Evolutionary conservation across 1,140 invertebrate species (phyloP).

Genomic region (Drosophila mojavensis): DNA sequence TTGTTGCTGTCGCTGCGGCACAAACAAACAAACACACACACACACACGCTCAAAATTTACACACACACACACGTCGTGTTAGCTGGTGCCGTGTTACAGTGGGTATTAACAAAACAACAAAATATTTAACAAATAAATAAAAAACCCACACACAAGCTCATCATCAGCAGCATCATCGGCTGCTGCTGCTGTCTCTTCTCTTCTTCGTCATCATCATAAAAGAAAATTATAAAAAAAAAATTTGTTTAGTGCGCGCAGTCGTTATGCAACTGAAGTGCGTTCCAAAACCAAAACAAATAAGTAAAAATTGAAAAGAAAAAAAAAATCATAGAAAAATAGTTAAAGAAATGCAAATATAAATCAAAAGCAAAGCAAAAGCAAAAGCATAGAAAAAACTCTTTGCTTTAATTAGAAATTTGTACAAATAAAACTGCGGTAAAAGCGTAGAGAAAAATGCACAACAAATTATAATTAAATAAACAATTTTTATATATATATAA

Average conservation of each 20-base stretch:
- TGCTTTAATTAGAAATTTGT: conserved; percentile 19
- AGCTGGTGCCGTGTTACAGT: conserved; percentile 48
- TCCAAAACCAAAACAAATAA: conserved; percentile 51
- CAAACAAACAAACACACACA: conserved; percentile 33
- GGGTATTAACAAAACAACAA: conserved; percentile 52
- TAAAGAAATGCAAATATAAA: background rate
- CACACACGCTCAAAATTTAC: background rate
- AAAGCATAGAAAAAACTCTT: background rate
- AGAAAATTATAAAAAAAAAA: background rate
- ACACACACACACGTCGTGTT: conserved; percentile 29
- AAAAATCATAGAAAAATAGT: background rate
- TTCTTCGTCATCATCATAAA: conserved; percentile 35
- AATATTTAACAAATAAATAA: conserved; percentile 22
- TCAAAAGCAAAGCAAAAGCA: background rate
- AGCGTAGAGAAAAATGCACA: background rate
- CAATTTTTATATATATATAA: background rate
- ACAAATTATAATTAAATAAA: background rate
- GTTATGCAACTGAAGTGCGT: conserved; percentile 79
- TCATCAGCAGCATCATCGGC: conserved; percentile 14
- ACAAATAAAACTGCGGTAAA: conserved; percentile 9
- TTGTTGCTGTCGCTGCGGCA: conserved; percentile 56
- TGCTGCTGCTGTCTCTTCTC: background rate
- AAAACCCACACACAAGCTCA: conserved; percentile 38
- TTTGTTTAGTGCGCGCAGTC: conserved; percentile 57
- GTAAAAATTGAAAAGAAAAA: background rate